Evolutionary conservation across 2,113 vertebrate species (phyloP).

Genomic region (Melanerpes formicivorus): DNA sequence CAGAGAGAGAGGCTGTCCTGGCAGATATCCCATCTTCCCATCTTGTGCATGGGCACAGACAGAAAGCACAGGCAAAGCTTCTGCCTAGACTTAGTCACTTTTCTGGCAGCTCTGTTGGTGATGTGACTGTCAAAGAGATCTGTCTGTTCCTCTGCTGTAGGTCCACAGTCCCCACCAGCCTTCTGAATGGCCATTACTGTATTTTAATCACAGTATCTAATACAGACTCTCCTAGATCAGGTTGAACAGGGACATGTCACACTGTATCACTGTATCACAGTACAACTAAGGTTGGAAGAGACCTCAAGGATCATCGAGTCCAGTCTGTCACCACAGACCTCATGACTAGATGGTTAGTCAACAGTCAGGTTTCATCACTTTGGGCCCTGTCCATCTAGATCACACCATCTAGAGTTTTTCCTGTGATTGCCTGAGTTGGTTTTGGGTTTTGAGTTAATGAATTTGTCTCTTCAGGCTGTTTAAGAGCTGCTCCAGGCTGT

Average conservation of each 20-base stretch:
- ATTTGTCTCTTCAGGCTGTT: not conserved
- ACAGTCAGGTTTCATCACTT: not conserved
- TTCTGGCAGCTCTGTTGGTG: not conserved
- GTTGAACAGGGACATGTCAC: no score
- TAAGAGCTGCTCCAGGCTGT: not conserved
- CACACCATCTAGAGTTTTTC: not conserved
- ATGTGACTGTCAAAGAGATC: not conserved
- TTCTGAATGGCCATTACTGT: not conserved
- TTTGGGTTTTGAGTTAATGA: constrained; percentile 16
- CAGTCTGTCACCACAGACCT: no score
- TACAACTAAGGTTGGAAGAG: no score
- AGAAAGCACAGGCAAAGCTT: not conserved
- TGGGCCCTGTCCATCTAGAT: not conserved
- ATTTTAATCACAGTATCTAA: not conserved
- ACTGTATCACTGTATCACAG: no score
- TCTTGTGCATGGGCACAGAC: not conserved
- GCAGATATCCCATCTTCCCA: not conserved
- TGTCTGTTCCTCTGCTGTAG: not conserved
- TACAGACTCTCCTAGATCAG: no score
- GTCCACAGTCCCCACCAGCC: not conserved
- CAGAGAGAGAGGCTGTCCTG: not conserved
- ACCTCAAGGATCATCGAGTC: no score
- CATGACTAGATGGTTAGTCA: not conserved
- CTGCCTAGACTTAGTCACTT: not conserved
- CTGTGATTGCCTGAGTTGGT: not conserved